These are phyloP conservation scores for Benthosema pterotum DNA, from an alignment of 2,797 vertebrate species.

Conservation along the genomic window DNA sequence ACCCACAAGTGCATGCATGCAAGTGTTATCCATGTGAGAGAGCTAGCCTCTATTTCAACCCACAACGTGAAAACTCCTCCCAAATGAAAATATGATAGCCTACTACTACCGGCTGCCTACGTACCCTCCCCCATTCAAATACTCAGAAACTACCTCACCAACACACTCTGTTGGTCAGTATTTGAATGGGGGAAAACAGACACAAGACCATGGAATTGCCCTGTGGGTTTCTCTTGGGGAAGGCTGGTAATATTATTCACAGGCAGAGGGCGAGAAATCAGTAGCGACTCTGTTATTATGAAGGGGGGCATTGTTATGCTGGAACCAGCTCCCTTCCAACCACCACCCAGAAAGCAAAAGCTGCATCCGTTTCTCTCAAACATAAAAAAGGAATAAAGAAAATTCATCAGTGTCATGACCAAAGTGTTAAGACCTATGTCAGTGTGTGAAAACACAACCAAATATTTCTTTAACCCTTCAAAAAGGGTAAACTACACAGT, in stretches of 20 bases:
- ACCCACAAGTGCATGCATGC: not conserved
- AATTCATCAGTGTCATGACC: constrained; percentile 1
- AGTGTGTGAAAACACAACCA: not conserved
- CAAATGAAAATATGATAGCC: constrained; percentile 15
- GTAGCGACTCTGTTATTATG: constrained; percentile 74
- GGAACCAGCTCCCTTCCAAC: constrained; percentile 37
- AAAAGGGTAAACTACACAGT: too few species aligned
- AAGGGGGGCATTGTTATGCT: constrained; percentile 74
- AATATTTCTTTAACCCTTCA: not conserved
- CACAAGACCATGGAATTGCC: constrained; percentile 29
- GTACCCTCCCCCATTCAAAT: constrained; percentile 27
- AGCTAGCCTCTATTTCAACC: constrained; percentile 48
- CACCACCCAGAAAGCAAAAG: constrained; percentile 63
- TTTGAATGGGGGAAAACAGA: too few species aligned
- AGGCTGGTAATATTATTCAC: constrained; percentile 76
- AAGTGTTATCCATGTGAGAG: constrained; percentile 6
- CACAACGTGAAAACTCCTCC: constrained; percentile 1
- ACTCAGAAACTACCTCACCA: constrained; percentile 21
- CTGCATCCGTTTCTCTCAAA: constrained; percentile 40
- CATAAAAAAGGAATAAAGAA: too few species aligned
- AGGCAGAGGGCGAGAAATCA: constrained; percentile 71
- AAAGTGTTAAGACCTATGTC: constrained; percentile 16
- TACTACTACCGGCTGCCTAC: not conserved
- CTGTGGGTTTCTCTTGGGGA: constrained; percentile 51
- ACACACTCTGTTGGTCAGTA: too few species aligned